Percentiles rank a stretch among this genome's conserved stretches.
phyloP scores from a whole-genome alignment of 2,888 invertebrate species.

The Metacarcinus magister region DNA sequence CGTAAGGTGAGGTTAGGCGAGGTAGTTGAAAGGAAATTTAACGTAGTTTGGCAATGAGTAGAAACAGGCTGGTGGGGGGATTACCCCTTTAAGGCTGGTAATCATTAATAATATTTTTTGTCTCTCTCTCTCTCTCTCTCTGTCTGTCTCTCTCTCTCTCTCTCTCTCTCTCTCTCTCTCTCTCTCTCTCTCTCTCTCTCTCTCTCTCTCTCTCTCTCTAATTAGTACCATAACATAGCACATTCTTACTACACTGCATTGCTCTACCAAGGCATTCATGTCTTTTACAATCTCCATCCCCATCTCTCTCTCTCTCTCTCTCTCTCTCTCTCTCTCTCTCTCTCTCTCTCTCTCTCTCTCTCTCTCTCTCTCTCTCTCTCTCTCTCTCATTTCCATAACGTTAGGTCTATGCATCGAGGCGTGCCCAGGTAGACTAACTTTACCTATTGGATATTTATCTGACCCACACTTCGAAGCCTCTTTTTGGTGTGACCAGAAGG shows the following conservation, averaged over 20 bases:
- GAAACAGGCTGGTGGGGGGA: background rate
- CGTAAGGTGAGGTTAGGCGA: background rate
- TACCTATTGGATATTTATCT: background rate
- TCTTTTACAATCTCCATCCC: background rate
- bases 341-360: slow-evolving; percentile 20
- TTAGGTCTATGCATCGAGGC: background rate
- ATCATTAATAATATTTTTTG: background rate
- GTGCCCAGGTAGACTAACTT: slow-evolving; percentile 4
- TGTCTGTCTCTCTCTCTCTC: background rate
- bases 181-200: slow-evolving; percentile 28
- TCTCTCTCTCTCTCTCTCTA: slow-evolving; percentile 32
- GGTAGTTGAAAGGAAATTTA: background rate
- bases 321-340: slow-evolving; percentile 46
- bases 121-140: background rate
- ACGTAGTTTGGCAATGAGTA: background rate
- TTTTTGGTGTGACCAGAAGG: background rate
- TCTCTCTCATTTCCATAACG: background rate
- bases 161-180: background rate
- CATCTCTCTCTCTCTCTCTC: slow-evolving; percentile 42
- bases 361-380: background rate
- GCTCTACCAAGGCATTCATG: background rate
- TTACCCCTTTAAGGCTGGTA: background rate
- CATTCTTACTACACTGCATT: background rate
- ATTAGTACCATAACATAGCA: background rate
- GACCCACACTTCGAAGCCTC: background rate